Evolutionary conservation across 2,113 vertebrate species (phyloP).

Genomic region (Gambusia holbrooki): DNA sequence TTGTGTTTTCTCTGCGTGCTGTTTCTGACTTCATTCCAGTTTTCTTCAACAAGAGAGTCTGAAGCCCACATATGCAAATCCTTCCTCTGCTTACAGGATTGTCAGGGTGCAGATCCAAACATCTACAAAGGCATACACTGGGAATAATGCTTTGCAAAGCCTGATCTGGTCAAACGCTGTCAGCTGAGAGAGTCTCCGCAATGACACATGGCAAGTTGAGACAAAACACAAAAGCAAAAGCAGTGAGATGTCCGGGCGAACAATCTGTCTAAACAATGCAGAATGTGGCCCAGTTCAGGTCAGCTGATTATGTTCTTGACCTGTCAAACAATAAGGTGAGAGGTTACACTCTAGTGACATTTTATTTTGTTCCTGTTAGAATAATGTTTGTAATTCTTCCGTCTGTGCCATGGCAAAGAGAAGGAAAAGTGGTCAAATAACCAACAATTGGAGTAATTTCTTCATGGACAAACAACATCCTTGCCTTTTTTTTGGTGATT

Average conservation of each 20-base stretch:
- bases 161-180: conserved; percentile 32
- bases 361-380: conserved; percentile 38
- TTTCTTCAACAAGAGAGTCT: conserved; percentile 47
- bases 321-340: conserved; percentile 45
- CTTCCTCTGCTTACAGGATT: conserved; percentile 2
- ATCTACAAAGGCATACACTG: conserved; percentile 24
- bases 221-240: conserved; percentile 48
- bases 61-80: conserved; percentile 33
- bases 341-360: conserved; percentile 30
- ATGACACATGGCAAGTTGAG: conserved; percentile 51
- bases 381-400: conserved; percentile 44
- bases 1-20: conserved; percentile 62
- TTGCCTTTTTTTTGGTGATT: conserved; percentile 2
- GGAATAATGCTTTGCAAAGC: conserved; percentile 9
- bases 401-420: conserved; percentile 39
- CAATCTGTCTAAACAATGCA: conserved; percentile 55
- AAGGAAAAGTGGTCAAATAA: conserved; percentile 31
- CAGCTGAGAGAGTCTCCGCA: conserved; percentile 43
- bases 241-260: conserved; percentile 38
- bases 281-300: conserved; percentile 44
- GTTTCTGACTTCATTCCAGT: conserved; percentile 66
- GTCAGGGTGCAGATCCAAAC: neutral
- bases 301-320: conserved; percentile 42
- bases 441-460: conserved; percentile 28
- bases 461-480: conserved; percentile 11